Base-by-base conservation (phyloP, 2,797 vertebrate species). In the Hemitrygon akajei region DNA sequence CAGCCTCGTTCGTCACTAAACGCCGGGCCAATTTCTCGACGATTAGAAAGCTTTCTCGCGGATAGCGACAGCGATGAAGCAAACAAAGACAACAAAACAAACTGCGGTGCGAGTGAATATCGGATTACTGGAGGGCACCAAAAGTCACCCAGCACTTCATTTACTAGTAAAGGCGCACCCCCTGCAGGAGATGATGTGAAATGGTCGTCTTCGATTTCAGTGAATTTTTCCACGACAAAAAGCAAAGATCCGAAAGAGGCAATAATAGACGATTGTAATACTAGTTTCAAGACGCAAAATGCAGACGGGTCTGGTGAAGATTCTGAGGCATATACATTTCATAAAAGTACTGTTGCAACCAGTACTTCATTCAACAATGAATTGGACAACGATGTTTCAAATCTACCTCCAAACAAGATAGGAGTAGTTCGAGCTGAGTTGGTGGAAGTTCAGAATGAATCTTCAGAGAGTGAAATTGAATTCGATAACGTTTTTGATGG, bases 1-100 rank as follows among this genome's bases (percentile, higher is more conserved):
- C 94, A 20, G 87, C 94, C 95, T 60, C 95, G 94, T 94, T 94
- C 95, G 93, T 95, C 95, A 95, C 95, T 98, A 75, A 98, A 98
- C 95, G 97, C 98, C 1, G 98, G 98, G n/a, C 98, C 98, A 30
- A 97, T 98, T 94, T 98, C 98, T 94, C 97, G 97, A 95, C 97
- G 97, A 94, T 94, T 98, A 95, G 98, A 98, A 95, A 98, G 95
- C 95, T 98, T 97, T 94, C 96, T 97, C 94, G 95, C 95, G 93
- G 97, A 97, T 93, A 97, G 97, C 93, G 97, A 98, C 94, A 95
- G 95, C 9, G 97, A 97, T 66, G 97, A 98, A 94, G 95, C 95
- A 56, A 94, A 89, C 87, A 96, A 95, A 95, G 96, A 96, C n/a
- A 97, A 96, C 94, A 96, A 95, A 73, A 94, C 94, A 71, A 94